These are phyloP conservation scores for Stenodema calcarata DNA, from an alignment of 2,888 invertebrate genomes.

Conservation along the genomic window DNA sequence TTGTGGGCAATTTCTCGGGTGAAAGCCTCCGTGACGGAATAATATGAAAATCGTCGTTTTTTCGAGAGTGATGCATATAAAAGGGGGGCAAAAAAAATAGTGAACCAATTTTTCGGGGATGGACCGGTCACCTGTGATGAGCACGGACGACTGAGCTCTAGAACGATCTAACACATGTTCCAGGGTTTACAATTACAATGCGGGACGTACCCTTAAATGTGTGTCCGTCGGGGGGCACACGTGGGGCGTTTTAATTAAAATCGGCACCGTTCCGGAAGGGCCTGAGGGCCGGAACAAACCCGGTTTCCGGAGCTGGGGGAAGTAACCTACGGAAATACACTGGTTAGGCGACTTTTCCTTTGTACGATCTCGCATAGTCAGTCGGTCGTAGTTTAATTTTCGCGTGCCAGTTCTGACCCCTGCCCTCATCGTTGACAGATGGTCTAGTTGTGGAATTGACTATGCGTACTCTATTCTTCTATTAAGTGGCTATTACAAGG, in stretches of 20 bases:
- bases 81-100: background rate
- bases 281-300: conserved; percentile 36
- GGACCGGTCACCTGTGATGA: conserved; percentile 31
- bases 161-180: conserved; percentile 41
- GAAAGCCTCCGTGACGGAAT: conserved; percentile 36
- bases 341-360: background rate
- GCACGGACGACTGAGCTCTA: conserved; percentile 5
- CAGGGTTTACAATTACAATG: conserved; percentile 37
- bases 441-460: conserved; percentile 7
- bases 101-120: background rate
- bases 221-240: conserved; percentile 6
- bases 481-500: background rate
- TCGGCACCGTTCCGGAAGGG: conserved; percentile 35
- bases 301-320: background rate
- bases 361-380: background rate
- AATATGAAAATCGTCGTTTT: conserved; percentile 33
- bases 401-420: background rate
- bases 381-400: background rate
- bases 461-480: background rate
- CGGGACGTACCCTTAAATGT: background rate
- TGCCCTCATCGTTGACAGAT: background rate
- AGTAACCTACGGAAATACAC: background rate
- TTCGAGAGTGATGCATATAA: background rate
- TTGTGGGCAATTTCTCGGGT: conserved; percentile 38
- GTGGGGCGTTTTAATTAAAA: conserved; percentile 47